Evolutionary conservation across 2,888 invertebrate genomes (phyloP).

Genomic region (Polia nebulosa): DNA sequence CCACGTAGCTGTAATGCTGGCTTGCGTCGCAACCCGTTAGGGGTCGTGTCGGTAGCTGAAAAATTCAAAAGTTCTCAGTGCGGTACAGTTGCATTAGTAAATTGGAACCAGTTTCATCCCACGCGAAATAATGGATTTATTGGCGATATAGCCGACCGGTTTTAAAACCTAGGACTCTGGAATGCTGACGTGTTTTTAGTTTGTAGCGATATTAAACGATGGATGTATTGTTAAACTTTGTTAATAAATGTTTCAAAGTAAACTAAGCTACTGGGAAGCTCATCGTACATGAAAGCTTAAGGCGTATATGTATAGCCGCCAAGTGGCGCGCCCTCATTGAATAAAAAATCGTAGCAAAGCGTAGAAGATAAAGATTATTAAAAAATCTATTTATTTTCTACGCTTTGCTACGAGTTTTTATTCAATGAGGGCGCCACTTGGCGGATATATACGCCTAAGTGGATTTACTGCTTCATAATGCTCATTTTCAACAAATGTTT

Average conservation of each 20-base stretch:
- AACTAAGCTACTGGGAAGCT: background rate
- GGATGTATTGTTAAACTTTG: constrained; percentile 26
- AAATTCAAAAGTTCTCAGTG: constrained; percentile 42
- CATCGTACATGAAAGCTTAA: background rate
- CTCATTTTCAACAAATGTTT: background rate
- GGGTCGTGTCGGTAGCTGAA: constrained; percentile 43
- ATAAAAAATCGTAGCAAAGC: too few species aligned
- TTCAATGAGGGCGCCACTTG: too few species aligned
- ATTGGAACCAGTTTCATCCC: constrained; percentile 67
- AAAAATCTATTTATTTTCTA: too few species aligned
- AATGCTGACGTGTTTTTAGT: constrained; percentile 26
- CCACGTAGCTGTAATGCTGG: constrained; percentile 48
- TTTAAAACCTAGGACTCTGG: constrained; percentile 43
- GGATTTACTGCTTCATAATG: constrained; percentile 1
- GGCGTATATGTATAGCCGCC: too few species aligned
- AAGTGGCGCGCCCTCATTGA: too few species aligned
- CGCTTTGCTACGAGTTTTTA: too few species aligned
- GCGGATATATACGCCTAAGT: too few species aligned
- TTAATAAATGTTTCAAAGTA: constrained; percentile 35
- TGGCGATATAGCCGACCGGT: constrained; percentile 63
- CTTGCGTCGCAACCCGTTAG: constrained; percentile 22
- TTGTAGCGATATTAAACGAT: constrained; percentile 14
- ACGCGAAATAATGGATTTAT: constrained; percentile 62
- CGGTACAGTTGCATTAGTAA: constrained; percentile 54
- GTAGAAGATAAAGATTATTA: too few species aligned